Evolutionary conservation across 2,888 invertebrate species (phyloP).

Genomic region (Tuta absoluta): DNA sequence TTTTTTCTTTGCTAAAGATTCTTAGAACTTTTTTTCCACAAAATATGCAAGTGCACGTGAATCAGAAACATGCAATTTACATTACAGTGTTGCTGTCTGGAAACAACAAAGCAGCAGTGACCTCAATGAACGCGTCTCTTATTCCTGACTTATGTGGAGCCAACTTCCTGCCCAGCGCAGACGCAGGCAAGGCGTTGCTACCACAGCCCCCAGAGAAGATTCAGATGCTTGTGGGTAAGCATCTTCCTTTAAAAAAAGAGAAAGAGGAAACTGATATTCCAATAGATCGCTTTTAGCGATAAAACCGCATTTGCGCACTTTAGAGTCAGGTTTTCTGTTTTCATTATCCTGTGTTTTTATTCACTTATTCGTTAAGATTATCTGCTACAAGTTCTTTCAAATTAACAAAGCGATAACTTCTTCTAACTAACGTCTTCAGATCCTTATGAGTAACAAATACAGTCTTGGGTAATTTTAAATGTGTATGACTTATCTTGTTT

Average conservation of each 20-base stretch:
- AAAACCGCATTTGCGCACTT: no score
- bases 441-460: no score
- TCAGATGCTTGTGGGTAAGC: slow-evolving; percentile 75
- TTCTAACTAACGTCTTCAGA: no score
- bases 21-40: no score
- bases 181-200: slow-evolving; percentile 68
- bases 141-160: slow-evolving; percentile 74
- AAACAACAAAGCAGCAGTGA: slow-evolving; percentile 66
- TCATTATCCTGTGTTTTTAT: no score
- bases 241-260: neutral
- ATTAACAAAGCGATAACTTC: no score
- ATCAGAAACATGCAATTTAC: neutral
- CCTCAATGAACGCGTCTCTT: slow-evolving; percentile 60
- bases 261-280: neutral
- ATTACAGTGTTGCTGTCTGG: slow-evolving; percentile 68
- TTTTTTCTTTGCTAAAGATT: neutral
- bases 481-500: slow-evolving; percentile 27
- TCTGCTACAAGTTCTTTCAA: no score
- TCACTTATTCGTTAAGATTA: no score
- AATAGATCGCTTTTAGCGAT: no score
- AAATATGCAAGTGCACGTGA: no score
- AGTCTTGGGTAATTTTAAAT: no score
- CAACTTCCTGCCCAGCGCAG: slow-evolving; percentile 73
- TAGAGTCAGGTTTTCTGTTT: no score
- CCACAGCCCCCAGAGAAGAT: slow-evolving; percentile 78